Percentiles rank a stretch among this genome's conserved stretches.
Evolutionary conservation across 2,113 vertebrate genomes (phyloP).

Genomic region (Oriolus oriolus): DNA sequence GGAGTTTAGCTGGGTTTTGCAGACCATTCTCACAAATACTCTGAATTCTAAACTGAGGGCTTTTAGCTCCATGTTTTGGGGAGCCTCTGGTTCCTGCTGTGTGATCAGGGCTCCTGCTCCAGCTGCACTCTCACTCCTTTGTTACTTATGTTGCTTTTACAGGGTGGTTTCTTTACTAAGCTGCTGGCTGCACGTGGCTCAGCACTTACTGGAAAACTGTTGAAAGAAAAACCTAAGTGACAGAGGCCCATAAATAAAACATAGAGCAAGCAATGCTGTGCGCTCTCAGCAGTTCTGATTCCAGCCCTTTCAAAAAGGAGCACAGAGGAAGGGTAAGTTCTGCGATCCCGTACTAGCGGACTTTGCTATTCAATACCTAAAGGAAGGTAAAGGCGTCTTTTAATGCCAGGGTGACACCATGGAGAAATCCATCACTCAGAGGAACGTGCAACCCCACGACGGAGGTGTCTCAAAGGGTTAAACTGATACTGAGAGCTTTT

Average conservation of each 20-base stretch:
- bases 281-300: not conserved
- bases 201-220: constrained; percentile 18
- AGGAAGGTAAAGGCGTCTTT: not conserved
- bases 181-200: not conserved
- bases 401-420: not conserved
- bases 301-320: not conserved
- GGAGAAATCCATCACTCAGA: not conserved
- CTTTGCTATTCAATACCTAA: not conserved
- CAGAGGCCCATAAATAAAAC: constrained; percentile 30
- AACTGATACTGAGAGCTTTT: not conserved
- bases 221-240: constrained; percentile 23
- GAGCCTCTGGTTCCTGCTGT: not conserved
- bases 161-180: not conserved
- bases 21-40: not conserved
- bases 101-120: not conserved
- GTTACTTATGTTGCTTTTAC: constrained; percentile 2
- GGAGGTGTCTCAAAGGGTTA: not conserved
- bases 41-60: not conserved
- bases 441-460: accelerated
- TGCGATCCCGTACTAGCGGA: not conserved
- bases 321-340: not conserved
- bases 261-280: not conserved
- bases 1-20: not conserved
- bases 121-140: not conserved
- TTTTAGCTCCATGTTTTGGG: not conserved